These are phyloP conservation scores for Reinhardtius hippoglossoides DNA, from an alignment of 2,113 vertebrate genomes.

Conservation along the genomic window DNA sequence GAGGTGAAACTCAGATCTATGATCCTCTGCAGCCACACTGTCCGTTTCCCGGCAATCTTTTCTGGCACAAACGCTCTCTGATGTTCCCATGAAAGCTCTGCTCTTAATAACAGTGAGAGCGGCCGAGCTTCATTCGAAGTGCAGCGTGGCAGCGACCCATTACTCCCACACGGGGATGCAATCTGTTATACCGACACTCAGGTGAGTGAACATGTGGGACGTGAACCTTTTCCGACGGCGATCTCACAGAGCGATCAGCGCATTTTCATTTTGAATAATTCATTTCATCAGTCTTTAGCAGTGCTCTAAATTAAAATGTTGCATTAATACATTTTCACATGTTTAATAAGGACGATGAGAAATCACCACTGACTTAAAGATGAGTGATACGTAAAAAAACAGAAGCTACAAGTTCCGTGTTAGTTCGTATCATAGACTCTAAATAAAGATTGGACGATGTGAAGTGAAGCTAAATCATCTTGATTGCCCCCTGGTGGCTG, in stretches of 20 bases:
- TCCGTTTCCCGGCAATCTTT: background rate
- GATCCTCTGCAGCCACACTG: background rate
- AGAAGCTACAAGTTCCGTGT: no score
- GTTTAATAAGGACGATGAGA: no score
- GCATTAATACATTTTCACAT: no score
- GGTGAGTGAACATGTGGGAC: background rate
- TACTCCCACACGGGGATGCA: background rate
- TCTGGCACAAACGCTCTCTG: background rate
- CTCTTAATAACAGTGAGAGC: constrained; percentile 12
- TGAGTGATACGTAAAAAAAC: no score
- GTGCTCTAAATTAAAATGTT: no score
- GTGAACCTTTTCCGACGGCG: background rate
- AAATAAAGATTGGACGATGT: no score
- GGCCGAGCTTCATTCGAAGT: background rate
- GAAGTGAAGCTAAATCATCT: no score
- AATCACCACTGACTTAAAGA: no score
- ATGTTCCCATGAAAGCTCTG: constrained; percentile 18
- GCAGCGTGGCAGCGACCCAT: background rate
- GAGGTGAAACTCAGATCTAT: background rate
- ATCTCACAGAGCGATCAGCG: background rate
- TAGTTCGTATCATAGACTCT: no score
- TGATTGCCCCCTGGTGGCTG: no score
- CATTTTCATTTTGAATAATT: no score
- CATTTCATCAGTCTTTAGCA: no score
- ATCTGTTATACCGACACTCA: background rate